Conservation (phyloP, 2,888 invertebrate genomes). For the Oconnorella tubifera region DNA sequence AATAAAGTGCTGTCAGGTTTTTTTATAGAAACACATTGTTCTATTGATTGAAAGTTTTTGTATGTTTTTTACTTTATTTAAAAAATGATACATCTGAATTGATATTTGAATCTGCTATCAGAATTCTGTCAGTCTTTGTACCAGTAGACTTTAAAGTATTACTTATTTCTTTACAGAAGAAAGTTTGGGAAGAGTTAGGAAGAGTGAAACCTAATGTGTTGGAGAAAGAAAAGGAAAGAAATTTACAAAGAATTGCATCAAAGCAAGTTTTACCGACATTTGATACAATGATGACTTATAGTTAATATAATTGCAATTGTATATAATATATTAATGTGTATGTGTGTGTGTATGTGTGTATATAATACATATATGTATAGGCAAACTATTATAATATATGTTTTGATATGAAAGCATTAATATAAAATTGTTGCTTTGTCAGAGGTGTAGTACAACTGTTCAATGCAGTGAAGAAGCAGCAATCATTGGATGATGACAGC, state of each 20-base stretch:
- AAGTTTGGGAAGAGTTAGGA: neutral
- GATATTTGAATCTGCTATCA: no score
- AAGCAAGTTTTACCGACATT: no score
- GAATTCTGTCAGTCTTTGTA: neutral
- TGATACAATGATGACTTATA: no score
- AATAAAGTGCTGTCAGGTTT: no score
- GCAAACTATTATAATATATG: no score
- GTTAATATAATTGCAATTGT: no score
- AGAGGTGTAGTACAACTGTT: conserved; percentile 89
- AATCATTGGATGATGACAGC: conserved; percentile 70
- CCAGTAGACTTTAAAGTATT: neutral
- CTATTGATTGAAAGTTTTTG: neutral
- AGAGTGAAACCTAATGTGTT: neutral
- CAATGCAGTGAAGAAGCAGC: conserved; percentile 82
- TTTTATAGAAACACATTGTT: no score
- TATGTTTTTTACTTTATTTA: neutral
- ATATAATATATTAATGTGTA: neutral
- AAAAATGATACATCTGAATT: neutral
- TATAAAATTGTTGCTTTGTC: no score
- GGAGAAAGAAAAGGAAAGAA: neutral
- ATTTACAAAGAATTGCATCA: neutral
- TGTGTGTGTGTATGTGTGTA: neutral
- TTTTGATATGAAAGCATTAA: no score
- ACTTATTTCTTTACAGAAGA: neutral
- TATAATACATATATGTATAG: no score